Percentiles rank a stretch among this genome's conserved stretches.
phyloP scores from a whole-genome alignment of 64 coral and sea anemone genomes.

The Exaiptasia diaphana region DNA sequence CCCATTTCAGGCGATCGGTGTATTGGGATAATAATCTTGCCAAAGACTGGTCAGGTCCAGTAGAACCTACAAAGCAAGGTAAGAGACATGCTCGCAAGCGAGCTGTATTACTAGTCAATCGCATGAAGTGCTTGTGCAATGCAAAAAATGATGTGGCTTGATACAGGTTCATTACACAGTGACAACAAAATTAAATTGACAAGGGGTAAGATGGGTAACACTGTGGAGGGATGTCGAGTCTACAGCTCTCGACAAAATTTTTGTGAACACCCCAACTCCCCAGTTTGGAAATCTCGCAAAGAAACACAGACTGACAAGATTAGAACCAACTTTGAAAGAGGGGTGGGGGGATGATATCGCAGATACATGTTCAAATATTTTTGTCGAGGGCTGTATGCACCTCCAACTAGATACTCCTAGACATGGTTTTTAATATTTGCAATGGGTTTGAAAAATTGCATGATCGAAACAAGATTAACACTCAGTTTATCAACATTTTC shows the following conservation, averaged over 20 bases:
- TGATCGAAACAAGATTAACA: background rate
- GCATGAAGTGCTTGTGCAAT: background rate
- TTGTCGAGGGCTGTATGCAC: background rate
- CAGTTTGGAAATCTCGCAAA: no score
- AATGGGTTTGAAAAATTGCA: background rate
- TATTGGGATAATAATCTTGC: conserved; percentile 92
- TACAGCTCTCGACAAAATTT: no score
- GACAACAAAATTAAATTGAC: background rate
- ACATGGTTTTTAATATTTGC: background rate
- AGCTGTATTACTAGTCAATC: background rate
- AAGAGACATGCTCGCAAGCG: background rate
- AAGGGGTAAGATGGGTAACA: background rate
- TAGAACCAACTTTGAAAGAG: no score
- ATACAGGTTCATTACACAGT: background rate
- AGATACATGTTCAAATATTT: background rate
- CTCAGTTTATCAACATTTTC: background rate
- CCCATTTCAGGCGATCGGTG: conserved; percentile 62
- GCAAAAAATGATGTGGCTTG: background rate
- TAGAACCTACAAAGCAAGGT: conserved; percentile 49
- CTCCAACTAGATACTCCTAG: background rate
- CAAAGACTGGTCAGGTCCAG: conserved; percentile 68
- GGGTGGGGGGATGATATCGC: background rate
- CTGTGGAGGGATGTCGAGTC: background rate
- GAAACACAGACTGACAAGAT: no score
- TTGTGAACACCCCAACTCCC: no score